phyloP scores from a whole-genome alignment of 2,797 vertebrate species.

The Xiphophorus birchmanni region DNA sequence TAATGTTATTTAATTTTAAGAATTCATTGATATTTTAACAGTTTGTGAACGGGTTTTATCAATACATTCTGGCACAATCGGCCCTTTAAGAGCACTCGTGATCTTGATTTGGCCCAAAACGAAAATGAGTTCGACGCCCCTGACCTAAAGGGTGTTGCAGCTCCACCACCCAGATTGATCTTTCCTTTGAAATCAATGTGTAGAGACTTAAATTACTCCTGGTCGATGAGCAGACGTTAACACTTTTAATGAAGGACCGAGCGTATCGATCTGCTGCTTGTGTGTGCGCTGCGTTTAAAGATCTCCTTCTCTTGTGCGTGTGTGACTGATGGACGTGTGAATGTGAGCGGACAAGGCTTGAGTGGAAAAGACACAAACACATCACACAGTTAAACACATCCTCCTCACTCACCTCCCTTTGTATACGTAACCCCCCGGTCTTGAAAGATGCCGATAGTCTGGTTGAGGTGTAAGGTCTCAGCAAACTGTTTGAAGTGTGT shows the following conservation, averaged over 20 bases:
- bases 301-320: slow-evolving; percentile 22
- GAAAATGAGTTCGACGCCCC: too few relatives aligned
- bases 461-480: slow-evolving; percentile 63
- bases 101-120: too few relatives aligned
- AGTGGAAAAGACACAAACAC: slow-evolving; percentile 8
- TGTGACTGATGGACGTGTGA: slow-evolving; percentile 27
- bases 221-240: slow-evolving; percentile 45
- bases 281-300: slow-evolving; percentile 48
- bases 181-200: slow-evolving; percentile 50
- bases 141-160: slow-evolving; percentile 27
- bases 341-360: slow-evolving; percentile 22
- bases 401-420: slow-evolving; percentile 37
- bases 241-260: slow-evolving; percentile 22
- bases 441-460: slow-evolving; percentile 62
- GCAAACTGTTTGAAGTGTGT: slow-evolving; percentile 45
- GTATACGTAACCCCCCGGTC: slow-evolving; percentile 50
- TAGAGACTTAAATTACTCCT: slow-evolving; percentile 33
- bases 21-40: too few relatives aligned
- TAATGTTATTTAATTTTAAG: too few relatives aligned
- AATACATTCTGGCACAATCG: too few relatives aligned
- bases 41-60: too few relatives aligned
- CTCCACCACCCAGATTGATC: slow-evolving; percentile 48
- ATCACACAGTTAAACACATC: slow-evolving; percentile 15
- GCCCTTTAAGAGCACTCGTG: too few relatives aligned
- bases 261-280: slow-evolving; percentile 53